Percentiles rank a stretch among this genome's conserved stretches.
phyloP scores from a whole-genome alignment of 2,797 vertebrate genomes.

The Bovichtus diacanthus region DNA sequence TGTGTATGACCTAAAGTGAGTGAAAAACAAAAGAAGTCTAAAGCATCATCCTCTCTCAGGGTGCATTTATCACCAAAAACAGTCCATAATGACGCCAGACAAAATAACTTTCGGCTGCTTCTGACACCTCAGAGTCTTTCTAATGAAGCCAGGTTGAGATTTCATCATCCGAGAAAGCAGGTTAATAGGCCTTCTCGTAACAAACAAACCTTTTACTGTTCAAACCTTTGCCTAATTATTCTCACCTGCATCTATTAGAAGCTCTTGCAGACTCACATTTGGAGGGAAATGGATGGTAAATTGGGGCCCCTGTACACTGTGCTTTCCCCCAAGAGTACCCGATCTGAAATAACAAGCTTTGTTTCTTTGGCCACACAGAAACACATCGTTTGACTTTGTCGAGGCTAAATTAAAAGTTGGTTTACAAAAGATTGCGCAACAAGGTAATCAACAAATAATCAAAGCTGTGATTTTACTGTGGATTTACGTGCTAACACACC shows the following conservation, averaged over 20 bases:
- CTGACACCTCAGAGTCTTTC: slow-evolving; percentile 6
- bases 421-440: neutral
- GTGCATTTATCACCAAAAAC: neutral
- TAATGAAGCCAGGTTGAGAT: slow-evolving; percentile 50
- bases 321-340: neutral
- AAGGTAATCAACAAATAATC: neutral
- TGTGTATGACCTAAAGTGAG: neutral
- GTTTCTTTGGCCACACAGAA: neutral
- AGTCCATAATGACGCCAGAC: slow-evolving; percentile 15
- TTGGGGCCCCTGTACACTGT: neutral
- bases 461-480: neutral
- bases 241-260: slow-evolving; percentile 16
- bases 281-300: neutral
- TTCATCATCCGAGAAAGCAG: slow-evolving; percentile 16
- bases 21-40: neutral
- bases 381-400: neutral
- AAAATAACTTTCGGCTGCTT: neutral
- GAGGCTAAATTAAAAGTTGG: neutral
- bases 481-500: neutral
- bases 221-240: slow-evolving; percentile 13
- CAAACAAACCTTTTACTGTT: slow-evolving; percentile 44
- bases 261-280: neutral
- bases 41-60: neutral
- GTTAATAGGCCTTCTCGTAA: slow-evolving; percentile 40
- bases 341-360: neutral